Evolutionary conservation across 1,140 invertebrate genomes (phyloP).

Genomic region (Steinernema khuongi): DNA sequence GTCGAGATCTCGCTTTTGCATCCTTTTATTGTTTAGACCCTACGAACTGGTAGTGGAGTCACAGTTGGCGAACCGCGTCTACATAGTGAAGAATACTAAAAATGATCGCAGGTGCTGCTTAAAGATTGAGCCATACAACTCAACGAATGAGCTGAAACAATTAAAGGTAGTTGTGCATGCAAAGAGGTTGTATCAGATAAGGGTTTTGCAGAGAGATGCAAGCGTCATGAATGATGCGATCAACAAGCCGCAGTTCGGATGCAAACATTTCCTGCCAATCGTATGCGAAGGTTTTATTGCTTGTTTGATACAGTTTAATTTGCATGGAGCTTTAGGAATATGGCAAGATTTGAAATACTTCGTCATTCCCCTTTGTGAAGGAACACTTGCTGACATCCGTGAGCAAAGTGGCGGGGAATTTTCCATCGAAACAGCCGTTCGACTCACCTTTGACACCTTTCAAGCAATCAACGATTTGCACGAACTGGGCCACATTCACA

Average conservation of each 20-base stretch:
- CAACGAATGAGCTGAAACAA: background rate
- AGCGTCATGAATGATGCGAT: background rate
- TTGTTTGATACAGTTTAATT: background rate
- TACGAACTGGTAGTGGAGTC: background rate
- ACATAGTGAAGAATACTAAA: background rate
- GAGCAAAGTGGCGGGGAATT: background rate
- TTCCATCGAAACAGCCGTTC: background rate
- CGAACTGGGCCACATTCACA: background rate
- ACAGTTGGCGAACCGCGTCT: background rate
- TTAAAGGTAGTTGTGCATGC: background rate
- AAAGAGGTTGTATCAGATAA: background rate
- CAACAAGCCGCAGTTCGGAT: background rate
- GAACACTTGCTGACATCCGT: background rate
- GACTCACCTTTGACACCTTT: background rate
- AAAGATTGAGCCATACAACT: background rate
- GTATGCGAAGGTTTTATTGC: background rate
- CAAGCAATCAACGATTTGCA: background rate
- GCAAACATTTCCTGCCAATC: constrained; percentile 6
- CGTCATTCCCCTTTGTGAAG: background rate
- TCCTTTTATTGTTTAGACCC: background rate
- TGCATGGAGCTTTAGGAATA: background rate
- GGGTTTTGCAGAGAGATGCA: background rate
- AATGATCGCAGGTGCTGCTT: background rate
- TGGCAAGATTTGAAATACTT: background rate
- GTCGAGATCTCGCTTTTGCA: no score